phyloP scores from a whole-genome alignment of 2,113 vertebrate species.

The Myrmecophaga tridactyla region DNA sequence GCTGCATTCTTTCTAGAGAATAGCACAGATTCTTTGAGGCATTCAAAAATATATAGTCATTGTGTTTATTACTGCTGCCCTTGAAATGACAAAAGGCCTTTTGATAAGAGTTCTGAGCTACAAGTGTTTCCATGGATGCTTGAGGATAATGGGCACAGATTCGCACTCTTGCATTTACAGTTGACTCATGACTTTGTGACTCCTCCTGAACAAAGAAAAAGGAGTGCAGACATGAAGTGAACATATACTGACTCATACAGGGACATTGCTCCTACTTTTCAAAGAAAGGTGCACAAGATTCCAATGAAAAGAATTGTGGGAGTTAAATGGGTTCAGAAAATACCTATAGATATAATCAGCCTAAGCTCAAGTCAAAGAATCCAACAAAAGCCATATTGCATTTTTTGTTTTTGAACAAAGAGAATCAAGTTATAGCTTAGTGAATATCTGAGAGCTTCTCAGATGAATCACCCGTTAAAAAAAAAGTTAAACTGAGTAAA shows the following conservation, averaged over 20 bases:
- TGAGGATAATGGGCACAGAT: background rate
- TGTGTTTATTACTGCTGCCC: constrained; percentile 1
- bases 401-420: constrained; percentile 9
- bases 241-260: constrained; percentile 42
- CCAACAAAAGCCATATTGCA: background rate
- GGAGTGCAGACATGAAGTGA: constrained; percentile 40
- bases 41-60: constrained; percentile 43
- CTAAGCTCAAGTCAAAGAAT: constrained; percentile 34
- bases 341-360: background rate
- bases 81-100: constrained; percentile 63
- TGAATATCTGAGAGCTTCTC: constrained; percentile 36
- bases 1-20: constrained; percentile 35
- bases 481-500: background rate
- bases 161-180: background rate
- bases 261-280: constrained; percentile 21
- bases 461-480: background rate
- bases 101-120: constrained; percentile 34
- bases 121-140: constrained; percentile 47
- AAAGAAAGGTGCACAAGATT: constrained; percentile 44
- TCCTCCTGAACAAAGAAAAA: constrained; percentile 59
- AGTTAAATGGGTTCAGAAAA: constrained; percentile 12
- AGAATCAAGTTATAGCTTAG: constrained; percentile 34
- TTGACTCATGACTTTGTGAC: constrained; percentile 56
- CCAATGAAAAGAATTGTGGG: constrained; percentile 26
- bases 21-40: constrained; percentile 57